phyloP scores from a whole-genome alignment of 2,888 invertebrate species.

The Hymenopus coronatus region DNA sequence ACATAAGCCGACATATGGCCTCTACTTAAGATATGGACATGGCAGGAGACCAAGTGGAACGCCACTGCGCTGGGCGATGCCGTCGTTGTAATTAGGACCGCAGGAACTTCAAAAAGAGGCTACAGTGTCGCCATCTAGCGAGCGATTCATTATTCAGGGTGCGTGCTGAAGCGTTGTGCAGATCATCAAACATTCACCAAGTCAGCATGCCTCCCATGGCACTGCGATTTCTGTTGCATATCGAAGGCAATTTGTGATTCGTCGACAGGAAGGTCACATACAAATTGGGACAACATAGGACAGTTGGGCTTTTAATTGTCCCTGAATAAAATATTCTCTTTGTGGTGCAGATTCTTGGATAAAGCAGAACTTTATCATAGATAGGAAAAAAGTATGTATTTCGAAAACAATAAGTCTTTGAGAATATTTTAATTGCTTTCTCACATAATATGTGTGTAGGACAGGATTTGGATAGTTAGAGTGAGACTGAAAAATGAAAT shows the following conservation, averaged over 20 bases:
- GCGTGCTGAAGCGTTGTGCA: not conserved
- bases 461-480: too few relatives aligned
- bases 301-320: not conserved
- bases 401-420: too few relatives aligned
- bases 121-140: not conserved
- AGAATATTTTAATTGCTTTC: too few relatives aligned
- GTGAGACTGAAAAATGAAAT: too few relatives aligned
- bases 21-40: not conserved
- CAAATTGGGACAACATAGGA: not conserved
- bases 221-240: not conserved
- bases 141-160: not conserved
- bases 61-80: not conserved
- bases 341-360: too few relatives aligned
- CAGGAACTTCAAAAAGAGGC: not conserved
- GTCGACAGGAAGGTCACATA: not conserved
- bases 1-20: not conserved
- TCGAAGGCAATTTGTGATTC: not conserved
- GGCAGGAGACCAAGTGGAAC: not conserved
- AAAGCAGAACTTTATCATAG: too few relatives aligned
- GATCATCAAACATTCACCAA: not conserved
- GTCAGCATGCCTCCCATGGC: not conserved
- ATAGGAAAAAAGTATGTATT: too few relatives aligned
- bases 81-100: not conserved
- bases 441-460: too few relatives aligned
- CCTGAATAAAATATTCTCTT: too few relatives aligned